Evolutionary conservation across 2,113 vertebrate species (phyloP).

Genomic region (Bettongia penicillata): DNA sequence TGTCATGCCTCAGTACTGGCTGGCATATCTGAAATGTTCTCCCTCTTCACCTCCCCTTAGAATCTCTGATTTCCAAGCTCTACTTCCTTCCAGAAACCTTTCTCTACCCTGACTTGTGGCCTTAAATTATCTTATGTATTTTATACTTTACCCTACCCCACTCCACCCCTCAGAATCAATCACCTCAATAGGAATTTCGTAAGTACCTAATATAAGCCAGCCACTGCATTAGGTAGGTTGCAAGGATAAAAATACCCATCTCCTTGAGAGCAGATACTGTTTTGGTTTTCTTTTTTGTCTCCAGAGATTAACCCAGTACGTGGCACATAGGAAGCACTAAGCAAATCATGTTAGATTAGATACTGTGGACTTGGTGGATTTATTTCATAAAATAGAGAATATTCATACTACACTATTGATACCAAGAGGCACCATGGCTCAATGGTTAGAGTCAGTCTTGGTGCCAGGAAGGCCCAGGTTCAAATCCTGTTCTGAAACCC

Average conservation of each 20-base stretch:
- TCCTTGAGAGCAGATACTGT: not conserved
- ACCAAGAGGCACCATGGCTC: not conserved
- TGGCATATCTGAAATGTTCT: no score
- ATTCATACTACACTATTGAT: not conserved
- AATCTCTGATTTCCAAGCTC: no score
- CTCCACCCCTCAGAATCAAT: not conserved
- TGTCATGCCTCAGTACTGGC: no score
- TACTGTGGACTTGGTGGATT: not conserved
- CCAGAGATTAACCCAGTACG: not conserved
- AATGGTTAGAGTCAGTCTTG: not conserved
- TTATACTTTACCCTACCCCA: not conserved
- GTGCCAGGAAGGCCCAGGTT: not conserved
- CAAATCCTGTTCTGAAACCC: not conserved
- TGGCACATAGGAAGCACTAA: no score
- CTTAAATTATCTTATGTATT: not conserved
- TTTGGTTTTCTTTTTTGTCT: not conserved
- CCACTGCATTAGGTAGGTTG: no score
- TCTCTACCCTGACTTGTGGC: no score
- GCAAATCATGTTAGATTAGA: not conserved
- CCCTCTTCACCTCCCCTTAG: no score
- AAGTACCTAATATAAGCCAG: no score
- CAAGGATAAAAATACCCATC: not conserved
- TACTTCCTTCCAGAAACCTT: no score
- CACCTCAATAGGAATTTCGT: no score
- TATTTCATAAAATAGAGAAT: not conserved